Base-by-base conservation (phyloP, 2,113 vertebrate species). In the Tauraco erythrolophus region DNA sequence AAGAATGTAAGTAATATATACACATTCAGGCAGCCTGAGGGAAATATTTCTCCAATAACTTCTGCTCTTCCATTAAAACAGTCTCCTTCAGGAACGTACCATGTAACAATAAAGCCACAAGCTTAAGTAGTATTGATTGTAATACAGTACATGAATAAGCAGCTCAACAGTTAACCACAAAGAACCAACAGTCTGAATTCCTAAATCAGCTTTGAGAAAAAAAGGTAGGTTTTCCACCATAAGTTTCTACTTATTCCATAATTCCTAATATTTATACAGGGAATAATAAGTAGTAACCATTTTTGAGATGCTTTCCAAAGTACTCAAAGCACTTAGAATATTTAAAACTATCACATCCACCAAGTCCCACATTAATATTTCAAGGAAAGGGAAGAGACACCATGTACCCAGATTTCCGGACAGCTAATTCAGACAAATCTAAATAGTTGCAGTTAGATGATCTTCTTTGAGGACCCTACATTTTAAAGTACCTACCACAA, bases 1-100 rank as follows among this genome's bases (percentile, higher is more conserved):
- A 6, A 75, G 43, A 75, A 37, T 25, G 3, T 62, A 65, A 87
- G 13, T 61, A 69, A 80, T 31, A 80, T 12, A 77, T 16, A 85
- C 0, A 0, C 13, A 57, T 53, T 54, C n/a, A 74, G 41, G 37
- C 41, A 81, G 45, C 17, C 7, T 5, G 12, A 61, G 13, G 41
- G 31, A 28, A 80, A 30, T 57, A 60, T 12, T 91, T 75, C 77
- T 81, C 48, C 65, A 64, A 6, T n/a, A 87, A 54, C 33, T 94
- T 87, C 28, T 65, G 9, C 21, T 82, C 24, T 79, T 75, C 39
- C 30, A 71, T 60, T 82, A 56, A 43, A 50, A n/a, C 15, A 53
- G 9, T 10, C 27, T 51, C 18, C 43, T 82, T 84, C 19, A 72
- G 72, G 24, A 89, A 82, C 2, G 13, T 31, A 53, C 17, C 35